phyloP scores from a whole-genome alignment of 2,888 invertebrate genomes.

The Caradrina clavipalpis region DNA sequence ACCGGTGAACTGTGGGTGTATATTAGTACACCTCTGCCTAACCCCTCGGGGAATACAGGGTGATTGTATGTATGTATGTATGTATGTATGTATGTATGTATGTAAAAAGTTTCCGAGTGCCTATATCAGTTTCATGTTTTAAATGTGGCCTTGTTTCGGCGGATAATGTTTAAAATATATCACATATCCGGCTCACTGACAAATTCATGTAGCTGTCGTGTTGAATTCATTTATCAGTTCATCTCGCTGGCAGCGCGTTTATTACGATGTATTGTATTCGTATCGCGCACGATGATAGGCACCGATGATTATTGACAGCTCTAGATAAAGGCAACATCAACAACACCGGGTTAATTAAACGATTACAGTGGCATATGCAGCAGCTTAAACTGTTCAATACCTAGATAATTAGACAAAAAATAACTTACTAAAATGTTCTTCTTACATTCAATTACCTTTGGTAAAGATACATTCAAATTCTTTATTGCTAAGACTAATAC shows the following conservation, averaged over 20 bases:
- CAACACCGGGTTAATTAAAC: not conserved
- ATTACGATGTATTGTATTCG: conserved; percentile 21
- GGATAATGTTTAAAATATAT: conserved; percentile 51
- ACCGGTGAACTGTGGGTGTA: no score
- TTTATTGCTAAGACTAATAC: not conserved
- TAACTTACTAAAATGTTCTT: not conserved
- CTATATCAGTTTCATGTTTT: conserved; percentile 23
- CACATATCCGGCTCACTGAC: conserved; percentile 57
- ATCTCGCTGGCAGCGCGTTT: conserved; percentile 43
- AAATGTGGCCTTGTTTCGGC: conserved; percentile 18
- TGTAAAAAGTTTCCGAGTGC: conserved; percentile 20
- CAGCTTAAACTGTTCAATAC: not conserved
- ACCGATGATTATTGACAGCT: not conserved
- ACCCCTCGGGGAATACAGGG: no score
- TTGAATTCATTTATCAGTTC: conserved; percentile 56
- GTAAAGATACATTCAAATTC: not conserved
- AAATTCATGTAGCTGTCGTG: conserved; percentile 51
- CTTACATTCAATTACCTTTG: not conserved
- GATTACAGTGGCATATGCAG: not conserved
- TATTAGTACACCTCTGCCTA: no score
- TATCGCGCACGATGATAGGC: not conserved
- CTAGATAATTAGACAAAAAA: not conserved
- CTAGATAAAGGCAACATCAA: conserved; percentile 17
- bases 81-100: no score
- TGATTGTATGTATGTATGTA: no score